phyloP scores from a whole-genome alignment of 1,140 invertebrate genomes.

The Acromyrmex charruanus region DNA sequence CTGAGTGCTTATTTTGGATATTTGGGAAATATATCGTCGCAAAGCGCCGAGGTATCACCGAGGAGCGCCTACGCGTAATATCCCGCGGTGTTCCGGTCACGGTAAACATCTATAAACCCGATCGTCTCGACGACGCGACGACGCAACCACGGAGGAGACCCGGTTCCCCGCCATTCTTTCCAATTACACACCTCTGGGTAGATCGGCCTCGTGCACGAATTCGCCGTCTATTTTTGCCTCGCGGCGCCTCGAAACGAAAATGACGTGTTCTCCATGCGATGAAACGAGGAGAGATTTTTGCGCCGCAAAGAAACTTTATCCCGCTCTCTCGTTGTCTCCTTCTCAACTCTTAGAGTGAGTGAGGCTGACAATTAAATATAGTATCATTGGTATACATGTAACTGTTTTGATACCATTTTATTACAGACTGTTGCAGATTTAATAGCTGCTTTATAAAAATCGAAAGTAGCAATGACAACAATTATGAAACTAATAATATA shows the following conservation, averaged over 20 bases:
- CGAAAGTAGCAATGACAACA: neutral
- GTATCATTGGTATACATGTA: neutral
- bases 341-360: neutral
- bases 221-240: conserved; percentile 63
- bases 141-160: neutral
- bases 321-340: neutral
- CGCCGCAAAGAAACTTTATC: neutral
- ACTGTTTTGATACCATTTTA: neutral
- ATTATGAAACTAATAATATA: neutral
- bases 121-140: neutral
- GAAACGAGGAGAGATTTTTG: conserved; percentile 14
- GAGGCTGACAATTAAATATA: too few relatives aligned
- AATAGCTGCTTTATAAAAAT: neutral
- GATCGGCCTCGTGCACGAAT: conserved; percentile 26
- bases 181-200: conserved; percentile 18
- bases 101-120: neutral
- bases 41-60: neutral
- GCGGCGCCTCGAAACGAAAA: conserved; percentile 59
- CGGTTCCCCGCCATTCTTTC: conserved; percentile 20
- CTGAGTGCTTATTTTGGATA: conserved; percentile 6
- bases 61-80: neutral
- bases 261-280: neutral
- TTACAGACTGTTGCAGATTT: neutral
- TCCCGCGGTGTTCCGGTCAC: conserved; percentile 10
- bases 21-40: neutral